Conservation (phyloP, 2,113 vertebrate species). For the Lamprotornis superbus region DNA sequence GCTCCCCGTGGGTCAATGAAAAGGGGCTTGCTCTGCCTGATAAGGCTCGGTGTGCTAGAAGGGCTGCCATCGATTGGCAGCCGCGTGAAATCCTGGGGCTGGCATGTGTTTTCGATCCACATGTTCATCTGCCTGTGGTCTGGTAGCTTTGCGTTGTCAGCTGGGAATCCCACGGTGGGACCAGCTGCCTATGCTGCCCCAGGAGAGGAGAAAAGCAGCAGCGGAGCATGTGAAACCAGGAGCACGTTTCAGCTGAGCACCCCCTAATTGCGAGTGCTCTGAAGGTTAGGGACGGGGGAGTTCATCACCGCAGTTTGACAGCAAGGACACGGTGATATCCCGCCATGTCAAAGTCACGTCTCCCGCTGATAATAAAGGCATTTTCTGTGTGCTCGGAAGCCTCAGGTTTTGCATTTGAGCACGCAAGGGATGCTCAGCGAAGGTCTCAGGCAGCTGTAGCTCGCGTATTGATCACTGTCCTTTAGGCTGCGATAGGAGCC, state of each 20-base stretch:
- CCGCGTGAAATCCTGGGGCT: background rate
- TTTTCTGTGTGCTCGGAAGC: background rate
- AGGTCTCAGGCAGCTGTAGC: background rate
- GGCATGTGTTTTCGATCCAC: background rate
- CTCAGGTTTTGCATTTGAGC: background rate
- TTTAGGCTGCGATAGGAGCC: background rate
- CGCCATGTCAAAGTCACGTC: background rate
- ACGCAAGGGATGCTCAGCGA: background rate
- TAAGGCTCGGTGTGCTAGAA: background rate
- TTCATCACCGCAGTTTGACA: background rate
- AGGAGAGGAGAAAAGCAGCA: background rate
- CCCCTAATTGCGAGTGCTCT: background rate
- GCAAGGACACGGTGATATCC: background rate
- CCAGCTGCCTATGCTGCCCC: background rate
- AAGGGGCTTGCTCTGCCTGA: background rate
- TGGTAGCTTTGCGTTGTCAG: background rate
- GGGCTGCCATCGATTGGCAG: background rate
- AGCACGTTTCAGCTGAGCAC: background rate
- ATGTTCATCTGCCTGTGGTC: background rate
- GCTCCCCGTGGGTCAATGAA: background rate
- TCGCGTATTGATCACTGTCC: background rate
- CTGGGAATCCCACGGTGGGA: background rate
- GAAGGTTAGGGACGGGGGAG: background rate
- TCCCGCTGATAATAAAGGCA: background rate
- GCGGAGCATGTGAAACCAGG: background rate